These are phyloP conservation scores for Otocyon megalotis DNA, from an alignment of 2,113 vertebrate species.

Conservation along the genomic window DNA sequence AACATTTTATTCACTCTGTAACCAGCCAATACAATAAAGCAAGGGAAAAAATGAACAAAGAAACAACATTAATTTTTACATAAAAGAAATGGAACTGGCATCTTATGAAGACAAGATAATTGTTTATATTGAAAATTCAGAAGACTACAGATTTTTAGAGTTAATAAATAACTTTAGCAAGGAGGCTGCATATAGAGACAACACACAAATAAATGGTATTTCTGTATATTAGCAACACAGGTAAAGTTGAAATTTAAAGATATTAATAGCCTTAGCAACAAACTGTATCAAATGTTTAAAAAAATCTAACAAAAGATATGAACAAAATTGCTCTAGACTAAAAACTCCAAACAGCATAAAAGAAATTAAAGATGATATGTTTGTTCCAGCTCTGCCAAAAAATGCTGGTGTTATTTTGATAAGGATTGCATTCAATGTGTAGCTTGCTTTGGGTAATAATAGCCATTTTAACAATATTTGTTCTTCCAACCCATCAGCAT, in stretches of 20 bases:
- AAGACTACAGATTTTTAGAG: neutral
- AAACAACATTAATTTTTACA: neutral
- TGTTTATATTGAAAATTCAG: neutral
- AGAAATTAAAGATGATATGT: neutral
- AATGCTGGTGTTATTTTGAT: neutral
- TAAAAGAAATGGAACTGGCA: neutral
- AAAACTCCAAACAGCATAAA: neutral
- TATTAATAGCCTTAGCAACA: neutral
- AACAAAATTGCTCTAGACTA: neutral
- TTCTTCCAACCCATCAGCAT: no score
- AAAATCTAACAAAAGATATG: neutral
- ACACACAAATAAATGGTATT: neutral
- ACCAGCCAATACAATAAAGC: neutral
- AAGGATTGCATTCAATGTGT: neutral
- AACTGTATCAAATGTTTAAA: neutral
- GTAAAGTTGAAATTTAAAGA: neutral
- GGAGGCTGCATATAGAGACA: rapidly evolving
- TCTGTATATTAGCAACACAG: neutral
- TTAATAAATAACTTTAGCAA: neutral
- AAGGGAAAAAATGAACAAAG: neutral
- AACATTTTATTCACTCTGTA: neutral
- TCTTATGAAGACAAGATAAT: neutral
- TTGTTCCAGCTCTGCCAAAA: neutral
- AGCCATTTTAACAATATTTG: no score
- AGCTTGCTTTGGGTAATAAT: no score